Evolutionary conservation across 2,797 vertebrate species (phyloP), one percentile per base, ranked within the genome.

Genomic region (Thunnus albacares): DNA sequence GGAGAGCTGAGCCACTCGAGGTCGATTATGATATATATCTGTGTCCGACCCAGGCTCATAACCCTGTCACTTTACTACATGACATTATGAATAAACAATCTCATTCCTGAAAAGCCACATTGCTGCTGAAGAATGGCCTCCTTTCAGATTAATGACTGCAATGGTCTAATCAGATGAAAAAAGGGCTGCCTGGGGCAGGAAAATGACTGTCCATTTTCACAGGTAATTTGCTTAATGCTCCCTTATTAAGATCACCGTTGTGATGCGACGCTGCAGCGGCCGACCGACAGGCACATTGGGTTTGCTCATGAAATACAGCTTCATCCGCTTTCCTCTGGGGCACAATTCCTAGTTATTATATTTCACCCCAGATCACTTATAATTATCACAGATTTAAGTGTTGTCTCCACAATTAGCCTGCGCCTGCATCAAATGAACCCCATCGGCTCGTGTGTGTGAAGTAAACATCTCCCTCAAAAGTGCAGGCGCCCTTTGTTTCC

Each of bases 181-280:
- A 81, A 78, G 65, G 66, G 71, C 75, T 70, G 80, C 87, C 87
- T 67, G 69, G 53, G 87, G 92, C 87, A 26, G 68, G 74, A 58
- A 80, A 86, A 85, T 72, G 77, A 84, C 80, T 77, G 90, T 90
- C 90, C 89, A 92, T 93, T 93, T 95, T 92, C 90, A 90, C 91
- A 93, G 91, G 90, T 94, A 90, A 94, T 95, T 94, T 92, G 87
- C 89, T 89, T 92, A 92, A 92, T 91, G 91, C 89, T 87, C 86
- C 67, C 86, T 90, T 90, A 93, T 93, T 92, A 91, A 88, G 88
- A 90, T 90, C 78, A 85, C 70, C 55, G 59, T 71, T 69, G 83
- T 70, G 86, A 90, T 89, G 83, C 67, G 58, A 43, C 1, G 14
- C 47, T 49, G 7, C 69, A 49, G 80, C 51, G 17, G 62, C 66